These are phyloP conservation scores for Elgaria multicarinata DNA, from an alignment of 2,113 vertebrate genomes.

Conservation along the genomic window DNA sequence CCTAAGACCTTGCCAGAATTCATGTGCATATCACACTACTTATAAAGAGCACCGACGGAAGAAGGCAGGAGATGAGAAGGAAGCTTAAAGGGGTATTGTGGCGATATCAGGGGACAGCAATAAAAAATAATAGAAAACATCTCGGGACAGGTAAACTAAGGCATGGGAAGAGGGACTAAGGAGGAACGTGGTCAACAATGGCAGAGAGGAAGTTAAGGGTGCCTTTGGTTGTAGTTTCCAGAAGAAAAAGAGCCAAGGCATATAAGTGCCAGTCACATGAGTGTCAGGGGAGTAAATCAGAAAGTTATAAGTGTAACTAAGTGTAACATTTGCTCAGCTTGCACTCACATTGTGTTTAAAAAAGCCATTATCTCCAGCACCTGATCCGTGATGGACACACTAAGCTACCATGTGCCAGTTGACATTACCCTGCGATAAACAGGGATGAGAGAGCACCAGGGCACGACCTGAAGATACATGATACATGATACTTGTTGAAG, in stretches of 20 bases:
- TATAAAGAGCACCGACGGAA: neutral
- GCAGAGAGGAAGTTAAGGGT: neutral
- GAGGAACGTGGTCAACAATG: neutral
- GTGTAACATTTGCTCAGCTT: neutral
- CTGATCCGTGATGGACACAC: neutral
- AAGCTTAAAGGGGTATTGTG: neutral
- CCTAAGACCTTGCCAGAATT: too few relatives aligned
- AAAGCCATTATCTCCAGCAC: neutral
- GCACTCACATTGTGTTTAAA: neutral
- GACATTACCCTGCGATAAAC: neutral
- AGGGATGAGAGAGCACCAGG: neutral
- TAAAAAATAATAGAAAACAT: neutral
- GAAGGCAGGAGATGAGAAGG: neutral
- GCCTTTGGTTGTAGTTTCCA: neutral
- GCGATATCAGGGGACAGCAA: neutral
- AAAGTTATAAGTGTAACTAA: neutral
- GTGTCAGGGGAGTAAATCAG: neutral
- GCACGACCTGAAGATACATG: neutral
- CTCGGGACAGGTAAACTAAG: neutral
- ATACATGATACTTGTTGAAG: neutral
- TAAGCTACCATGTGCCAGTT: neutral
- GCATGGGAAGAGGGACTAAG: neutral
- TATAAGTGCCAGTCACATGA: neutral
- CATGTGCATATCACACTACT: neutral
- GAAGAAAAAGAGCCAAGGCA: neutral